Evolutionary conservation across 2,797 vertebrate genomes (phyloP).

Genomic region (Rhynchotus rufescens): DNA sequence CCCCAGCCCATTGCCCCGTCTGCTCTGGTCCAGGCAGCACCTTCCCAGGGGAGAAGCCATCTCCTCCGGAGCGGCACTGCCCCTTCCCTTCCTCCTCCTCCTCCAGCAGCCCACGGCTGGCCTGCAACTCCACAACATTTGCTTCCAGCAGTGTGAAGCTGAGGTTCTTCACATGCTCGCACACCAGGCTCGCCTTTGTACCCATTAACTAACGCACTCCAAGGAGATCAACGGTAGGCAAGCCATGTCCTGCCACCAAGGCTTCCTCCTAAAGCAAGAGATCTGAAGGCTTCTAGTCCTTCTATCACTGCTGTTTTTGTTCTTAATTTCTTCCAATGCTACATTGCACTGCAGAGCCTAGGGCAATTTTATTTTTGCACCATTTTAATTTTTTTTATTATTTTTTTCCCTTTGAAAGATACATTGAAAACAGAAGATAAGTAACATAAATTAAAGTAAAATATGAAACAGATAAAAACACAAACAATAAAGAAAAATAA

Average conservation of each 20-base stretch:
- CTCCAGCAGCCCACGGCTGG: not conserved
- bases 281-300: not conserved
- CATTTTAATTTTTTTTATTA: conserved; percentile 63
- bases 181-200: not conserved
- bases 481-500: conserved; percentile 41
- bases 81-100: not conserved
- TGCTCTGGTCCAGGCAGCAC: not conserved
- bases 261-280: not conserved
- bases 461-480: conserved; percentile 51
- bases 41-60: not conserved
- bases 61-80: not conserved
- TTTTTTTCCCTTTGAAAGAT: conserved; percentile 36
- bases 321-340: not conserved
- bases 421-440: conserved; percentile 56
- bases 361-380: conserved; percentile 41
- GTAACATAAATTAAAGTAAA: conserved; percentile 31
- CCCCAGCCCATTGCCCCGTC: not conserved
- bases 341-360: conserved; percentile 12
- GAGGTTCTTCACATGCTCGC: not conserved
- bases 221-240: not conserved
- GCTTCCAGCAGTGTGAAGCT: not conserved
- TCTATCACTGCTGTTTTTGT: not conserved
- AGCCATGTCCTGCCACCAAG: not conserved
- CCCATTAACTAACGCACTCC: not conserved
- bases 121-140: not conserved